Evolutionary conservation across 2,113 vertebrate species (phyloP).

Genomic region (Sinocyclocheilus anophthalmus): DNA sequence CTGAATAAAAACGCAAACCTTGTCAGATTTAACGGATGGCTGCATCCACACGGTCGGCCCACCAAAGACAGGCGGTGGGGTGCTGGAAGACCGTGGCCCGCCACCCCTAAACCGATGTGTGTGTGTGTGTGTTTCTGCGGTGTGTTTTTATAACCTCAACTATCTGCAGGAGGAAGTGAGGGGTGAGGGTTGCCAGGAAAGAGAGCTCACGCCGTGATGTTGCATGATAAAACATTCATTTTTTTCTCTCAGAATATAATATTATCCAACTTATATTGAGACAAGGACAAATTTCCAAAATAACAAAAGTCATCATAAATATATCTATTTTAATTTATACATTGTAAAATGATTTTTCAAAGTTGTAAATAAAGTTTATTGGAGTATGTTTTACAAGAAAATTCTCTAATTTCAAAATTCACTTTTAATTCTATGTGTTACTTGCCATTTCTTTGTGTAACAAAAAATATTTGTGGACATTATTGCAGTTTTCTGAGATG

Average conservation of each 20-base stretch:
- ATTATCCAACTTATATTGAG: background rate
- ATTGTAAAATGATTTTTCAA: no score
- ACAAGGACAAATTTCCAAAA: conserved; percentile 1
- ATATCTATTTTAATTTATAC: background rate
- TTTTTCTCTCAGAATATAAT: background rate
- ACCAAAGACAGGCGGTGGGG: conserved; percentile 37
- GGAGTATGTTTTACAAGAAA: no score
- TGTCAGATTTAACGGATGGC: conserved; percentile 76
- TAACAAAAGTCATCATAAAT: background rate
- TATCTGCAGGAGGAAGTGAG: conserved; percentile 15
- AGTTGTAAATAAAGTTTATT: no score
- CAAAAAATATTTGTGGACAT: no score
- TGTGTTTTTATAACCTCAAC: conserved; percentile 55
- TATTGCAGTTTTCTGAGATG: no score
- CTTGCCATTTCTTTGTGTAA: no score
- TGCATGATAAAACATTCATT: conserved; percentile 18
- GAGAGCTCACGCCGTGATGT: conserved; percentile 14
- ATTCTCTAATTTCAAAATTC: no score
- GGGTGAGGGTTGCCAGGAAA: conserved; percentile 12
- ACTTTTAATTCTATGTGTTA: no score
- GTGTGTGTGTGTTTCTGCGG: conserved; percentile 29
- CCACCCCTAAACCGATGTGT: conserved; percentile 50
- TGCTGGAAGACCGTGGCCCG: background rate
- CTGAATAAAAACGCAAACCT: conserved; percentile 77
- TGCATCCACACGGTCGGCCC: conserved; percentile 57